Evolutionary conservation across 1,140 invertebrate genomes (phyloP).

Genomic region (Trichogramma pretiosum): DNA sequence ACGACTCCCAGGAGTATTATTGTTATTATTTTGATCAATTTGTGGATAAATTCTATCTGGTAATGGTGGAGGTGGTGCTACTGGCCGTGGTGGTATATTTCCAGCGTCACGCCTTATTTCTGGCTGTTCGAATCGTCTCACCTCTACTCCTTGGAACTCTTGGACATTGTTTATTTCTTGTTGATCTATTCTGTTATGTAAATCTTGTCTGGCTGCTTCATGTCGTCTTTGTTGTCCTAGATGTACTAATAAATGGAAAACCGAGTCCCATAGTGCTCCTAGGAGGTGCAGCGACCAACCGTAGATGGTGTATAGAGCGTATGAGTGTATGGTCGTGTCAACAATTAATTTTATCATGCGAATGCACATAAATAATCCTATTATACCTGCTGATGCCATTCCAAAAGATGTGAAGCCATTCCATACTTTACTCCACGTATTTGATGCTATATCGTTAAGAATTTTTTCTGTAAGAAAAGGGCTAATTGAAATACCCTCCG

Average conservation of each 20-base stretch:
- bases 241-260: not conserved
- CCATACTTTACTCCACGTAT: constrained; percentile 17
- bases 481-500: not conserved
- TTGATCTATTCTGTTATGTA: no score
- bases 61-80: no score
- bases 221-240: constrained; percentile 1
- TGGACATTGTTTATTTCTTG: no score
- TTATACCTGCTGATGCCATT: constrained; percentile 15
- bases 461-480: constrained; percentile 12
- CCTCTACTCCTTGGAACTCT: no score
- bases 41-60: no score
- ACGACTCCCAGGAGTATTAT: not conserved
- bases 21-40: not conserved
- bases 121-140: not conserved
- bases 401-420: constrained; percentile 16
- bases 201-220: no score
- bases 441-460: constrained; percentile 12
- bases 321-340: no score
- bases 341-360: constrained; percentile 3
- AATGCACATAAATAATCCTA: constrained; percentile 7
- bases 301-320: constrained; percentile 14
- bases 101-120: not conserved
- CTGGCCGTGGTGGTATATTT: not conserved
- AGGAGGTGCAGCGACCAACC: constrained; percentile 12
- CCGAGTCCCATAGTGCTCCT: not conserved